phyloP scores from a whole-genome alignment of 2,888 invertebrate species.

The Coleophora deauratella region DNA sequence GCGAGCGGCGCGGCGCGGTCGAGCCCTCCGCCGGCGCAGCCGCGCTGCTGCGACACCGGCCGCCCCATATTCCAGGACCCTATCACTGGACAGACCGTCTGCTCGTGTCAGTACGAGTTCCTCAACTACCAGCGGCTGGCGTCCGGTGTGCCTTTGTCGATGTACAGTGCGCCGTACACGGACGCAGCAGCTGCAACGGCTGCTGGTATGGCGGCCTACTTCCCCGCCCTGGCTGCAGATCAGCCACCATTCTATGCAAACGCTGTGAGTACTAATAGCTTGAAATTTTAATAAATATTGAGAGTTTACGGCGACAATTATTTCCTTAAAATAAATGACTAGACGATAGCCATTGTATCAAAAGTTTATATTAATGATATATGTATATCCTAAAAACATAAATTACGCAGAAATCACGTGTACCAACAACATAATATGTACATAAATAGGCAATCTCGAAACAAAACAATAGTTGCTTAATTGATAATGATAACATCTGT shows the following conservation, averaged over 20 bases:
- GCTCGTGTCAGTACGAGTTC: constrained; percentile 93
- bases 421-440: no score
- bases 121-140: constrained; percentile 88
- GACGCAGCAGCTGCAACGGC: constrained; percentile 79
- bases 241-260: constrained; percentile 90
- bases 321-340: no score
- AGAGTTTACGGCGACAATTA: not conserved
- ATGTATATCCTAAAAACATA: no score
- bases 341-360: no score
- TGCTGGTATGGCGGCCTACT: constrained; percentile 89
- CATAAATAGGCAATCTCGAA: no score
- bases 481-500: no score
- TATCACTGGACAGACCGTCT: constrained; percentile 89
- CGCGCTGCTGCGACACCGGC: constrained; percentile 93
- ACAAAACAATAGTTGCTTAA: no score
- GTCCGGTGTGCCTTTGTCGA: constrained; percentile 83
- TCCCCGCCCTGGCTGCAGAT: constrained; percentile 88
- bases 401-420: no score
- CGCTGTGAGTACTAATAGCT: constrained; percentile 77
- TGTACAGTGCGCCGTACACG: constrained; percentile 87
- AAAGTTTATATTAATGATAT: no score
- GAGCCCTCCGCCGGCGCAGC: constrained; percentile 69
- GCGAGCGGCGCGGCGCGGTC: constrained; percentile 68
- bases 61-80: constrained; percentile 93
- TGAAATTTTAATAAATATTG: not conserved